Evolutionary conservation across 2,797 vertebrate genomes (phyloP).

Genomic region (Galaxias olidus): DNA sequence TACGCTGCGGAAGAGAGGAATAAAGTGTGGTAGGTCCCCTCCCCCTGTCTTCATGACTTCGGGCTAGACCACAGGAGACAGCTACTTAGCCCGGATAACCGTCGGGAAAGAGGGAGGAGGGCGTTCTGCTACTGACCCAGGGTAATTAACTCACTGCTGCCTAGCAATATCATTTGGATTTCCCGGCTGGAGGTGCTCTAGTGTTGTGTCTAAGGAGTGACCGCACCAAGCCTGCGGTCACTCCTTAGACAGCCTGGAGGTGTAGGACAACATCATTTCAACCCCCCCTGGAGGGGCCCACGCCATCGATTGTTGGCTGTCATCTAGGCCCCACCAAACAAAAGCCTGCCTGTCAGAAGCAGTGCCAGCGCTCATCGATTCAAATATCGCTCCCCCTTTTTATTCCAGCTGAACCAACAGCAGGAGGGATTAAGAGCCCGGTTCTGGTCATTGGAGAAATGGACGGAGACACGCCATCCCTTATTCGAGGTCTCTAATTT

Average conservation of each 20-base stretch:
- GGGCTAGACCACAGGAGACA: constrained; percentile 2
- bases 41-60: constrained; percentile 34
- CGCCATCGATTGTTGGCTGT: constrained; percentile 47
- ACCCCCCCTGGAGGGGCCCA: constrained; percentile 6
- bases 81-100: constrained; percentile 1
- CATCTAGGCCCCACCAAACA: constrained; percentile 45
- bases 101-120: constrained; percentile 14
- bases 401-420: constrained; percentile 47
- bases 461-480: constrained; percentile 50
- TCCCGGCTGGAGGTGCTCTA: no score
- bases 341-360: constrained; percentile 56
- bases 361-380: constrained; percentile 59
- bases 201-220: no score
- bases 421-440: constrained; percentile 33
- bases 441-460: constrained; percentile 27
- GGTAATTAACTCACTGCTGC: constrained; percentile 29
- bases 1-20: constrained; percentile 3
- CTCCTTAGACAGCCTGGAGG: neutral
- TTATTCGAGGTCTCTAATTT: constrained; percentile 57
- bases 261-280: constrained; percentile 37
- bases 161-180: no score
- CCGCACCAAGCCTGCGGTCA: no score
- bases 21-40: no score
- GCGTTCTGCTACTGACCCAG: constrained; percentile 25
- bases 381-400: constrained; percentile 31